Evolutionary conservation across 2,888 invertebrate species (phyloP).

Genomic region (Rambutsinella grinnellia): DNA sequence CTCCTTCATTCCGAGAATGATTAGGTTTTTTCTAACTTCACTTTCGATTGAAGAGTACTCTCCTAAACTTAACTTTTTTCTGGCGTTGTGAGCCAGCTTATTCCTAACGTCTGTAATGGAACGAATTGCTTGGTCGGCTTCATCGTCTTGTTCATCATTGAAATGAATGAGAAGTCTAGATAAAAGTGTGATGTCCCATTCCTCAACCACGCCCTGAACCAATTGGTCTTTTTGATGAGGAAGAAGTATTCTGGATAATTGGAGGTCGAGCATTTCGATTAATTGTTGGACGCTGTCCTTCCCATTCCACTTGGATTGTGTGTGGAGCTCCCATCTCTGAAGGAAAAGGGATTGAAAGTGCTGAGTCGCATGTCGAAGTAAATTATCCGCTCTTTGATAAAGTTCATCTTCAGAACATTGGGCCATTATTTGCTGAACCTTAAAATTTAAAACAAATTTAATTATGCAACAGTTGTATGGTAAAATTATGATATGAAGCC

Average conservation of each 20-base stretch:
- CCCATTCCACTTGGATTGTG: background rate
- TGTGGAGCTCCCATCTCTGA: background rate
- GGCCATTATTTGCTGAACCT: too few species aligned
- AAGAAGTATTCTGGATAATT: background rate
- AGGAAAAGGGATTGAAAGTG: too few species aligned
- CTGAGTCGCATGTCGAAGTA: background rate
- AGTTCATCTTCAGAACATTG: background rate
- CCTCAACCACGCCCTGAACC: background rate
- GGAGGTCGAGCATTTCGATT: background rate
- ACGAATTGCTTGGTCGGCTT: background rate
- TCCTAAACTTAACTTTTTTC: background rate
- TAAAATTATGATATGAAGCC: too few species aligned
- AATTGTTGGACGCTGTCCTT: too few species aligned
- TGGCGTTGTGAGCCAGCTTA: constrained; percentile 19
- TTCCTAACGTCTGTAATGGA: constrained; percentile 8
- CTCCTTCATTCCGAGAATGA: constrained; percentile 3
- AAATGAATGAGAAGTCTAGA: background rate
- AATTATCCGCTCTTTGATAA: background rate
- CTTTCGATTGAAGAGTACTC: constrained; percentile 11
- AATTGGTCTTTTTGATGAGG: background rate
- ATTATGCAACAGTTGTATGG: too few species aligned
- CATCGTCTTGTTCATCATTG: background rate
- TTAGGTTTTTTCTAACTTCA: background rate
- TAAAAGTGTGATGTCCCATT: background rate
- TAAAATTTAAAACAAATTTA: too few species aligned